phyloP scores from a whole-genome alignment of 2,888 invertebrate genomes.

The Euzophera pinguis region DNA sequence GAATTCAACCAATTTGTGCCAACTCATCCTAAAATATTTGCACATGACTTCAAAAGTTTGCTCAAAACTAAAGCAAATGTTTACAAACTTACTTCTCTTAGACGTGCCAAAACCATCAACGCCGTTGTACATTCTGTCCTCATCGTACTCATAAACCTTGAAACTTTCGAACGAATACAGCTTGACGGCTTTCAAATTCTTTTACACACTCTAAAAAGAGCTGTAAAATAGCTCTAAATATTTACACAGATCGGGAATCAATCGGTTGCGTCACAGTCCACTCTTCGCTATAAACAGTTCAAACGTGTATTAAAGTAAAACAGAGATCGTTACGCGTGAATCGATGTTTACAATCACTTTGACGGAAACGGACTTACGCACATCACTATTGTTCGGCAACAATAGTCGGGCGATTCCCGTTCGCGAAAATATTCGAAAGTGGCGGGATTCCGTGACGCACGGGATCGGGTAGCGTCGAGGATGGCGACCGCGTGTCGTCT shows the following conservation, averaged over 20 bases:
- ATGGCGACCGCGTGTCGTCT: conserved; percentile 71
- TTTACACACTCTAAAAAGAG: conserved; percentile 30
- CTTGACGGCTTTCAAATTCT: conserved; percentile 58
- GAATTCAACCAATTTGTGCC: neutral
- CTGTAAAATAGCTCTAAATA: conserved; percentile 22
- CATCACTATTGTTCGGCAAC: conserved; percentile 57
- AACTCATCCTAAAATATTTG: neutral
- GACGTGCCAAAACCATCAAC: conserved; percentile 66
- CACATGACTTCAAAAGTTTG: neutral
- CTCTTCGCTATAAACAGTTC: conserved; percentile 7
- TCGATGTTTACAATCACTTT: conserved; percentile 53
- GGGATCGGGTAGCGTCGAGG: conserved; percentile 55
- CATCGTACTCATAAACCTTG: conserved; percentile 75
- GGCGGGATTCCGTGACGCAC: conserved; percentile 26
- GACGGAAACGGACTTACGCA: conserved; percentile 55
- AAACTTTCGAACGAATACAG: conserved; percentile 79
- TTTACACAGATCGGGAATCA: conserved; percentile 14
- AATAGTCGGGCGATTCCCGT: conserved; percentile 33
- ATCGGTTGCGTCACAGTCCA: conserved; percentile 23
- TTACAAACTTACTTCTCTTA: conserved; percentile 62
- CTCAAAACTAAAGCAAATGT: neutral
- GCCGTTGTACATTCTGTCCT: conserved; percentile 61
- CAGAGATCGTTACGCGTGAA: conserved; percentile 24
- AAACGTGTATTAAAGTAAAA: conserved; percentile 16
- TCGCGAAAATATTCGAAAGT: conserved; percentile 31